These are phyloP conservation scores for Dolichoris vasculosae DNA, from an alignment of 1,140 invertebrate species.

Conservation along the genomic window DNA sequence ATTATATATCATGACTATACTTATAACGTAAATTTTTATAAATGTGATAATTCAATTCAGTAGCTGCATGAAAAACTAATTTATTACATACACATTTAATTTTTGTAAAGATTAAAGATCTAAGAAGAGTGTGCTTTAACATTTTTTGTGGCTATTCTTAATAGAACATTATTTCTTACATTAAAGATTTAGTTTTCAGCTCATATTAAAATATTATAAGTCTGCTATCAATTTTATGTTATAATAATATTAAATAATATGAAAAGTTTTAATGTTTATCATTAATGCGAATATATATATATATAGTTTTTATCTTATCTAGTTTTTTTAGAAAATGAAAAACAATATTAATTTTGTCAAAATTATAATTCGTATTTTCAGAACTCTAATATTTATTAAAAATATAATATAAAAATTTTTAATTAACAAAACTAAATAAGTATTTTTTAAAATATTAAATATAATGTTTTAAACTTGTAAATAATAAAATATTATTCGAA, in stretches of 20 bases:
- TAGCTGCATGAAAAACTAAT: neutral
- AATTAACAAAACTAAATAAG: no score
- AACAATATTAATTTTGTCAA: no score
- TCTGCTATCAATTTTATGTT: neutral
- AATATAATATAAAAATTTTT: no score
- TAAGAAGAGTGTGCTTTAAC: neutral
- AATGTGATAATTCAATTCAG: conserved; percentile 29
- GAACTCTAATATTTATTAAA: no score
- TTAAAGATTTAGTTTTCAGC: neutral
- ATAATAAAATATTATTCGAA: no score
- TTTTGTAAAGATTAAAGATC: conserved; percentile 22
- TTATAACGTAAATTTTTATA: conserved; percentile 9
- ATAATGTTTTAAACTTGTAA: no score
- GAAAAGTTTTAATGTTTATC: no score
- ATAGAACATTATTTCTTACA: neutral
- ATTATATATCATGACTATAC: neutral
- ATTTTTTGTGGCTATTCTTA: neutral
- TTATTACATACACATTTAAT: conserved; percentile 1
- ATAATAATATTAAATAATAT: neutral
- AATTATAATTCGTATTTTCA: no score
- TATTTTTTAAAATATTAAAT: no score
- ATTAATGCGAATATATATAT: no score
- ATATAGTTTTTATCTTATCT: no score
- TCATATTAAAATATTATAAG: neutral
- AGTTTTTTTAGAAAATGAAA: no score